phyloP scores from a whole-genome alignment of 2,888 invertebrate genomes.

The Ormyrus nitidulus region DNA sequence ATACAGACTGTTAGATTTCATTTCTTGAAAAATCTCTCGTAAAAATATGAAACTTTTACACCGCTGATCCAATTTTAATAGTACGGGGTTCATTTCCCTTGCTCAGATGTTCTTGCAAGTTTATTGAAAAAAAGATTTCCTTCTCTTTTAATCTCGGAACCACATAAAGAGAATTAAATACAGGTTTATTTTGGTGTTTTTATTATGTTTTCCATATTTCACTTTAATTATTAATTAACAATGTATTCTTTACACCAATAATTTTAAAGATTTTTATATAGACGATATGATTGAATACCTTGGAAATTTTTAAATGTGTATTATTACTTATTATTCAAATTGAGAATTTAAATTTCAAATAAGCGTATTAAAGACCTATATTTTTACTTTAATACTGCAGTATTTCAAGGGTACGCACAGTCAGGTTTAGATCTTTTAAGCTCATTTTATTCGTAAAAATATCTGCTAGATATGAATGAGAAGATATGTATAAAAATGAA shows the following conservation, averaged over 20 bases:
- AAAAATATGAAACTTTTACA: conserved; percentile 46
- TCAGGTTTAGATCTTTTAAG: too few relatives aligned
- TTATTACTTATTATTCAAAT: not conserved
- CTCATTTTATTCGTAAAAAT: too few relatives aligned
- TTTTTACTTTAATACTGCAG: too few relatives aligned
- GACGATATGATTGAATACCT: too few relatives aligned
- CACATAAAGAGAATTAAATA: conserved; percentile 28
- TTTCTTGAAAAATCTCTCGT: conserved; percentile 4
- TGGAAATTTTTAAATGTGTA: too few relatives aligned
- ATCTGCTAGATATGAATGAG: too few relatives aligned
- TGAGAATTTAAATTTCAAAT: not conserved
- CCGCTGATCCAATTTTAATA: conserved; percentile 46
- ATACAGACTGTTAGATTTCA: not conserved
- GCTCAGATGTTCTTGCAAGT: conserved; percentile 16
- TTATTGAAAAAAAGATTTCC: conserved; percentile 41
- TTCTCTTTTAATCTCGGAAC: conserved; percentile 32
- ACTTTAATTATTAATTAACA: too few relatives aligned
- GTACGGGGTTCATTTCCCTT: conserved; percentile 34
- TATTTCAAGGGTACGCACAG: too few relatives aligned
- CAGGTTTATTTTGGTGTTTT: not conserved
- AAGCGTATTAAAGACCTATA: not conserved
- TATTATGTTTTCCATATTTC: not conserved
- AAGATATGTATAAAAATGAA: too few relatives aligned
- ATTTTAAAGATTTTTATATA: too few relatives aligned
- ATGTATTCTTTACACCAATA: too few relatives aligned